Conservation (phyloP, 1,140 invertebrate species). For the Halyomorpha halys region DNA sequence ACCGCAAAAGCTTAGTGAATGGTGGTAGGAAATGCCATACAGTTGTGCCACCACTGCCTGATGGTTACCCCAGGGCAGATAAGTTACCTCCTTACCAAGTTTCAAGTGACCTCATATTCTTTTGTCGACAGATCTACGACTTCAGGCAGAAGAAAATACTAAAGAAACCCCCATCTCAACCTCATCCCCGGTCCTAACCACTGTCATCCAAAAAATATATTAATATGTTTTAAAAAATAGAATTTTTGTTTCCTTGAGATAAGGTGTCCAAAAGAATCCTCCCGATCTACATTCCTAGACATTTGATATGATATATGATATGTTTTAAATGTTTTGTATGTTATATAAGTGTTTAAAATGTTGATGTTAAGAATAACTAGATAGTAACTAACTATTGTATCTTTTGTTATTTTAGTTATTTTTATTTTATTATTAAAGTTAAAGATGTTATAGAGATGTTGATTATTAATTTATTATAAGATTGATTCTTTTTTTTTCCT, state of each 20-base stretch:
- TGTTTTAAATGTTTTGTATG: constrained; percentile 6
- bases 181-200: constrained; percentile 14
- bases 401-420: background rate
- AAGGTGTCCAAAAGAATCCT: background rate
- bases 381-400: background rate
- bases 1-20: constrained; percentile 48
- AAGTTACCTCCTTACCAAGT: constrained; percentile 61
- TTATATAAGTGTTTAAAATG: background rate
- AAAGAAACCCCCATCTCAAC: constrained; percentile 41
- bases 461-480: background rate
- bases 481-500: background rate
- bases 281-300: constrained; percentile 10
- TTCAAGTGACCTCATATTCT: constrained; percentile 77
- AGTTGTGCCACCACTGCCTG: constrained; percentile 43
- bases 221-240: background rate
- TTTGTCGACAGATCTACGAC: constrained; percentile 89
- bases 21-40: constrained; percentile 36
- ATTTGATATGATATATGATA: background rate
- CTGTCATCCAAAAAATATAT: background rate
- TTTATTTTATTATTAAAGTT: background rate
- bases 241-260: background rate
- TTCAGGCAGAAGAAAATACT: constrained; percentile 73
- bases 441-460: background rate
- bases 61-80: constrained; percentile 41
- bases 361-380: constrained; percentile 1